Conservation (phyloP, 2,888 invertebrate species). For the Capitulum mitella region DNA sequence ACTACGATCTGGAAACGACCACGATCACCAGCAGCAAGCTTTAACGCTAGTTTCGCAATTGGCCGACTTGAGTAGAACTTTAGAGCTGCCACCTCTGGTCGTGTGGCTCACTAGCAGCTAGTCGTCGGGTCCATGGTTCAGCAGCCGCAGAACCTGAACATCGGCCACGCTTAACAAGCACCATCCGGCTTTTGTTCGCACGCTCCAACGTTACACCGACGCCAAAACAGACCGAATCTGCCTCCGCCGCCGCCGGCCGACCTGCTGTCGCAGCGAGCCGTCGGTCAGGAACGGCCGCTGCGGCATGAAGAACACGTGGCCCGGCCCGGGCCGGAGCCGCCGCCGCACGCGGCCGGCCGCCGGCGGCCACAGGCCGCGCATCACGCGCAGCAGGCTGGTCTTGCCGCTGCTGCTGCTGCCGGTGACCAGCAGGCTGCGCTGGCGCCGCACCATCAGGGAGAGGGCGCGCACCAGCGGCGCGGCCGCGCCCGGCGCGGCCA, state of each 20-base stretch:
- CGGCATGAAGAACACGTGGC: constrained; percentile 48
- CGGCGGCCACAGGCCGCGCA: constrained; percentile 51
- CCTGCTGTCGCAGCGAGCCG: constrained; percentile 51
- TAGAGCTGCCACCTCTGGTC: too few species aligned
- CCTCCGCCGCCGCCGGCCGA: constrained; percentile 37
- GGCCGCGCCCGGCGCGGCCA: constrained; percentile 32
- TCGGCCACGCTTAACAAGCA: too few species aligned
- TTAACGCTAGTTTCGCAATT: too few species aligned
- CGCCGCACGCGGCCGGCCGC: constrained; percentile 38
- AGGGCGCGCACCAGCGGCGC: constrained; percentile 43
- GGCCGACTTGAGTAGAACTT: too few species aligned
- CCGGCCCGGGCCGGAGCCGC: constrained; percentile 39
- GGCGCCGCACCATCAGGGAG: constrained; percentile 45
- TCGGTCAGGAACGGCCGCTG: constrained; percentile 51
- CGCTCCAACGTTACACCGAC: too few species aligned
- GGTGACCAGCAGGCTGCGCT: constrained; percentile 49
- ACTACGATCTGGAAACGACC: too few species aligned
- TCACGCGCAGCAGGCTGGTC: constrained; percentile 50
- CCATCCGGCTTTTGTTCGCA: too few species aligned
- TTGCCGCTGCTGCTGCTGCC: constrained; percentile 54
- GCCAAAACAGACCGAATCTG: too few species aligned
- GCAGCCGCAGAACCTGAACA: too few species aligned
- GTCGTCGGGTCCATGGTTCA: too few species aligned
- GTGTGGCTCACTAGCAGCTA: too few species aligned
- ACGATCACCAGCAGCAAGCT: too few species aligned